Evolutionary conservation across 2,888 invertebrate genomes (phyloP), one percentile per base, ranked within the genome.

Genomic region (Glaucopsyche alexis): DNA sequence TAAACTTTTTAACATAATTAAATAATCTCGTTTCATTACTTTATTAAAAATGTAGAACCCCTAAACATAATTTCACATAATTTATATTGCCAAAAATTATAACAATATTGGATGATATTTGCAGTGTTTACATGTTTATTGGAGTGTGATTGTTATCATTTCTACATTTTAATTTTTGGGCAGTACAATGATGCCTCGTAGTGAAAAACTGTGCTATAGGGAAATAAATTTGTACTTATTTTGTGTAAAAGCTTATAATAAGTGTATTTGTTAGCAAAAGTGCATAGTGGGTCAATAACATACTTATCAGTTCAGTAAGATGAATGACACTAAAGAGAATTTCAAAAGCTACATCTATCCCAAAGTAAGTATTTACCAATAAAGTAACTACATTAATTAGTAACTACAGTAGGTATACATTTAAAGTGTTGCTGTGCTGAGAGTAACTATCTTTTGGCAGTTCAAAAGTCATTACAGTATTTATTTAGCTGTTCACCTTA

Each of bases 331-430:
- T 86, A 93, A 91, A 84, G 90, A 92, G 79, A 94, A 93, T 84
- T 94, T 94, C 84, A 94, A 90, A 85, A 94, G 94, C 83, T 94
- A 94, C 86, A 90, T 94, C 81, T 90, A 90, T 81, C 84, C 89
- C 74, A 81, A 86, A 87, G 92, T 92, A 83, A 87, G 75, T 72
- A 14, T 7, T 19, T 42, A 66, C 49, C 49, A 49, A 40, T 19
- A 52, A n/a, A n/a, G 50, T 52, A 52, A 29, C 29, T 29, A 29
- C 29, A 29, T 29, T 29, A 29, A 1, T 29, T 29, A 29, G 29
- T 29, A 29, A 29, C 2, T 29, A 2, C 29, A 29, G 29, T n/a
- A n/a, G n/a, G n/a, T 29, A 29, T 29, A 29, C 29, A 4, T 29
- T 29, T 29, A 29, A 29, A 29, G 1, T 3, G 29, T 1, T 29